These are phyloP conservation scores for Hypotaenidia okinawae DNA, from an alignment of 2,797 vertebrate genomes.

Conservation along the genomic window DNA sequence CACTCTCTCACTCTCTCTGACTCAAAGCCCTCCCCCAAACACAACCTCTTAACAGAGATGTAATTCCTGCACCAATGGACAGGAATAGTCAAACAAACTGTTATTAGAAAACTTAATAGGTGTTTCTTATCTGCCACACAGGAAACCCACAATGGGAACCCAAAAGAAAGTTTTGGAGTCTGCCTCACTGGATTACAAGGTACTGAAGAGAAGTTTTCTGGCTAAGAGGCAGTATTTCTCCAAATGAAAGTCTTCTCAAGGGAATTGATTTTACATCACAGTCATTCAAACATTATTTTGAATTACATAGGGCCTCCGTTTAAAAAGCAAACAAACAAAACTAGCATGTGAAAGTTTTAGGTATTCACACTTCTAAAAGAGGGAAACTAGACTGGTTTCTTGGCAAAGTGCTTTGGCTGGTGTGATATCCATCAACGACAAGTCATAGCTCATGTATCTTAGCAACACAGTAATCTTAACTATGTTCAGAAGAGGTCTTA, in stretches of 20 bases:
- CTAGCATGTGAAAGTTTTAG: not conserved
- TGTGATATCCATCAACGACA: not conserved
- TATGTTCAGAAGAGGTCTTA: not conserved
- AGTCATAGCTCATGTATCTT: not conserved
- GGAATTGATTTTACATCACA: not conserved
- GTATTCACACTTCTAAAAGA: not conserved
- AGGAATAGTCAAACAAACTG: not conserved
- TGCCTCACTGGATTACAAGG: not conserved
- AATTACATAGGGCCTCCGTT: not conserved
- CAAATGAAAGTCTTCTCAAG: not conserved
- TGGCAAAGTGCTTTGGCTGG: not conserved
- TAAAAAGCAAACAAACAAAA: not conserved
- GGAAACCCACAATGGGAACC: not conserved
- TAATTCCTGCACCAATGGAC: not conserved
- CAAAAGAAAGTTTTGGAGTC: not conserved
- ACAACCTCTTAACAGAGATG: not conserved
- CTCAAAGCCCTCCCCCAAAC: not conserved
- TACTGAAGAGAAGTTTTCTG: not conserved
- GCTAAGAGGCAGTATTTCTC: not conserved
- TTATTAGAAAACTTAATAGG: not conserved
- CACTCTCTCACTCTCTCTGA: not conserved
- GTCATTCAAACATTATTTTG: not conserved
- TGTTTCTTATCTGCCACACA: not conserved
- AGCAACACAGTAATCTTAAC: not conserved
- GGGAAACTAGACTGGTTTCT: not conserved